These are phyloP conservation scores for Scytalopus superciliaris DNA, from an alignment of 2,113 vertebrate species.

Conservation along the genomic window DNA sequence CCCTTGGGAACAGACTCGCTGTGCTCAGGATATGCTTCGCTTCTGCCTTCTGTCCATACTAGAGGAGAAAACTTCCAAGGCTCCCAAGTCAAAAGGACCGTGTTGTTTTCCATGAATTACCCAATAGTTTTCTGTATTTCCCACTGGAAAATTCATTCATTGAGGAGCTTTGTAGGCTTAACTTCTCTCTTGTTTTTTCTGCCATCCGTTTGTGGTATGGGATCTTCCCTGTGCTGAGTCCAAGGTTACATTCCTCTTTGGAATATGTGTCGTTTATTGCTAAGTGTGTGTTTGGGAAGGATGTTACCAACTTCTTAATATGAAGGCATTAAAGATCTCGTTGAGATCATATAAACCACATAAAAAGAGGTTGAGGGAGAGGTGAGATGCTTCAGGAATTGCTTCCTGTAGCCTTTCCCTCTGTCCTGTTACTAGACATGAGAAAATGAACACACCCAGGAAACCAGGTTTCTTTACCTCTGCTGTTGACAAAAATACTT, in stretches of 20 bases:
- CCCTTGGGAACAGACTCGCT: no score
- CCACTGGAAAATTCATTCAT: background rate
- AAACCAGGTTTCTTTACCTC: background rate
- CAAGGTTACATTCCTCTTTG: background rate
- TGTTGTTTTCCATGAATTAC: background rate
- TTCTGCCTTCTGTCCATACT: fast-evolving
- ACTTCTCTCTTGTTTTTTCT: background rate
- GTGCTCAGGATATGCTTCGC: background rate
- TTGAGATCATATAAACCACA: fast-evolving
- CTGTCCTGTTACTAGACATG: fast-evolving
- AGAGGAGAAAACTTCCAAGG: background rate
- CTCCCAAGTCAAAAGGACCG: background rate
- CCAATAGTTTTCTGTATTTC: background rate
- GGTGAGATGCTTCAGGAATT: background rate
- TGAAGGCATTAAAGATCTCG: background rate
- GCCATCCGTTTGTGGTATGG: background rate
- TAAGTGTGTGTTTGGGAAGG: background rate
- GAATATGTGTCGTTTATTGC: background rate
- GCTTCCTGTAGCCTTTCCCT: background rate
- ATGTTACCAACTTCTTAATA: fast-evolving
- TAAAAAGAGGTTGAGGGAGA: background rate
- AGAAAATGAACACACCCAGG: background rate
- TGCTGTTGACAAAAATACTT: background rate
- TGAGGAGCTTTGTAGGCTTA: background rate
- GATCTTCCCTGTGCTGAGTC: background rate